phyloP scores from a whole-genome alignment of 2,888 invertebrate genomes.

The Cataglyphis altisquamis region DNA sequence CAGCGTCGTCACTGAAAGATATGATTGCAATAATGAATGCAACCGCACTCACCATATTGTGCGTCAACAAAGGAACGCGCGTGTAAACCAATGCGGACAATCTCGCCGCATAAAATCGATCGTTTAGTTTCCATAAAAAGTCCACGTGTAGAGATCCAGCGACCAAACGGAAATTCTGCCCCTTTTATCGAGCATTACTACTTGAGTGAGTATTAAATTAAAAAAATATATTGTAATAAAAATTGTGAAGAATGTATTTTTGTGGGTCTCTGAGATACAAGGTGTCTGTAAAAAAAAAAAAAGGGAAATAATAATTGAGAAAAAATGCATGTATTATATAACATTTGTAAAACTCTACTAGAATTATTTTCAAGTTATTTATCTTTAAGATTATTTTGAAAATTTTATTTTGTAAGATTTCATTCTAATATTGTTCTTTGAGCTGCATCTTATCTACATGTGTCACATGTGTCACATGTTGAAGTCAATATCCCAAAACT shows the following conservation, averaged over 20 bases:
- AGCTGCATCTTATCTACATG: too few species aligned
- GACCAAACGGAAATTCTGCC: neutral
- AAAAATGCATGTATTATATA: too few species aligned
- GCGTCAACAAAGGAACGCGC: conserved; percentile 10
- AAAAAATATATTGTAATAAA: neutral
- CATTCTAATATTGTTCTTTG: too few species aligned
- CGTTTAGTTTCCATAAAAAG: conserved; percentile 1
- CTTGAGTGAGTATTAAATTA: neutral
- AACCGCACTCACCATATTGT: conserved; percentile 32
- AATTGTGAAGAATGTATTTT: neutral
- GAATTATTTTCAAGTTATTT: too few species aligned
- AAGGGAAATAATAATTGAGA: too few species aligned
- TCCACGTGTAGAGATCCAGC: neutral
- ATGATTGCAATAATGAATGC: conserved; percentile 49
- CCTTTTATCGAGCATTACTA: neutral
- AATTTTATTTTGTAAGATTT: too few species aligned
- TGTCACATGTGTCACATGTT: too few species aligned
- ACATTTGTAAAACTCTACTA: too few species aligned
- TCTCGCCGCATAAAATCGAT: neutral
- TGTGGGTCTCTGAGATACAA: neutral
- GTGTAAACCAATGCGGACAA: conserved; percentile 20
- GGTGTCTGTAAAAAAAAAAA: too few species aligned
- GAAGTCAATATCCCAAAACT: too few species aligned
- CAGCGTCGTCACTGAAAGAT: conserved; percentile 24
- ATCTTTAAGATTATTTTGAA: too few species aligned